Evolutionary conservation across 1,140 invertebrate genomes (phyloP).

Genomic region (Drosophila pruinosa): DNA sequence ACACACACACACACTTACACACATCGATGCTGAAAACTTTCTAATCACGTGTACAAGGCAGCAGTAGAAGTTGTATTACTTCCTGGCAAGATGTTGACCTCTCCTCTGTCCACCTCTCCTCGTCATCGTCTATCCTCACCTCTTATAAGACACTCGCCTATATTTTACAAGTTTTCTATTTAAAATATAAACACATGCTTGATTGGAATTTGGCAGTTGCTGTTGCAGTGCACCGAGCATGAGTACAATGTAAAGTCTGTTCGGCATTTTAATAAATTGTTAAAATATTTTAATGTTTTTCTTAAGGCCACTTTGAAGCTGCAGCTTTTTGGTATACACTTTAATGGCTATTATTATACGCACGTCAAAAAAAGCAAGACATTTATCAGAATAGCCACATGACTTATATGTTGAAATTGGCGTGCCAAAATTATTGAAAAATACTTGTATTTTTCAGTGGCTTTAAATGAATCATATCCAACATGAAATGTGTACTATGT

Average conservation of each 20-base stretch:
- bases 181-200: slow-evolving; percentile 78
- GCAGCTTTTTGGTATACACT: slow-evolving; percentile 34
- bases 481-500: too few relatives aligned
- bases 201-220: slow-evolving; percentile 60
- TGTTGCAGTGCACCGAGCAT: slow-evolving; percentile 24
- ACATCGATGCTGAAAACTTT: slow-evolving; percentile 59
- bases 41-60: slow-evolving; percentile 76
- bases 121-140: neutral
- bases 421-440: neutral
- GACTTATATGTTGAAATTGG: too few relatives aligned
- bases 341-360: slow-evolving; percentile 70
- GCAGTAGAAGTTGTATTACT: slow-evolving; percentile 62
- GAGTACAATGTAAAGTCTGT: slow-evolving; percentile 2
- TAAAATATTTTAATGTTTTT: slow-evolving; percentile 31
- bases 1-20: slow-evolving; percentile 25
- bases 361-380: slow-evolving; percentile 15
- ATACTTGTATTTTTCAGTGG: too few relatives aligned
- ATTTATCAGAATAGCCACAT: too few relatives aligned
- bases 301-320: slow-evolving; percentile 8
- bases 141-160: slow-evolving; percentile 19
- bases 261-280: slow-evolving; percentile 38
- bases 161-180: slow-evolving; percentile 73
- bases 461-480: neutral
- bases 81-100: slow-evolving; percentile 48
- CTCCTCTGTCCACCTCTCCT: neutral